Conservation (phyloP, 2,113 vertebrate genomes). For the Marmota monax region DNA sequence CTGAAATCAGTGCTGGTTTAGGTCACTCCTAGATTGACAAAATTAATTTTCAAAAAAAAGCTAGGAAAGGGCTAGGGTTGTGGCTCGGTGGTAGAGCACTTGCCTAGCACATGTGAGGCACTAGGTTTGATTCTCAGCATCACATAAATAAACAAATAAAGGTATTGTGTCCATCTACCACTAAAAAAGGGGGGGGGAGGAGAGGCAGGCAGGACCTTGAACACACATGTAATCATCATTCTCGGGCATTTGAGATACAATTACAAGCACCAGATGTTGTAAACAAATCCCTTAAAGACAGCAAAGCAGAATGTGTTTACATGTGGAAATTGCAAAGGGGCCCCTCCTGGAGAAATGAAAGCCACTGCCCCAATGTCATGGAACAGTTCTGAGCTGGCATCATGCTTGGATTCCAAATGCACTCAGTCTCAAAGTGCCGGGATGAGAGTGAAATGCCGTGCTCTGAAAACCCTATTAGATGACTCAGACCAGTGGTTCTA, state of each 20-base stretch:
- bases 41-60: slow-evolving; percentile 22
- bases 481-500: slow-evolving; percentile 39
- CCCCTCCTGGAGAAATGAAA: slow-evolving; percentile 30
- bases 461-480: slow-evolving; percentile 62
- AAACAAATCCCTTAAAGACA: slow-evolving; percentile 63
- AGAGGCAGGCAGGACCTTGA: neutral
- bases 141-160: no score
- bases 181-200: neutral
- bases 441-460: neutral
- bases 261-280: slow-evolving; percentile 21
- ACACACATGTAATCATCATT: slow-evolving; percentile 46
- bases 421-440: neutral
- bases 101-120: no score
- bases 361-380: neutral
- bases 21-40: slow-evolving; percentile 34
- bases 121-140: no score
- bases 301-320: slow-evolving; percentile 38
- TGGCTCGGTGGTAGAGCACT: no score
- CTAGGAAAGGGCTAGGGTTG: no score
- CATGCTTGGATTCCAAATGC: neutral
- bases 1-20: neutral
- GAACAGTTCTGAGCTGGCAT: neutral
- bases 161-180: no score
- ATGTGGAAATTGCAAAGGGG: neutral
- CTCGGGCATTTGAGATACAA: slow-evolving; percentile 1